These are phyloP conservation scores for Tetranychus truncatus DNA, from an alignment of 2,888 invertebrate genomes.

Conservation along the genomic window DNA sequence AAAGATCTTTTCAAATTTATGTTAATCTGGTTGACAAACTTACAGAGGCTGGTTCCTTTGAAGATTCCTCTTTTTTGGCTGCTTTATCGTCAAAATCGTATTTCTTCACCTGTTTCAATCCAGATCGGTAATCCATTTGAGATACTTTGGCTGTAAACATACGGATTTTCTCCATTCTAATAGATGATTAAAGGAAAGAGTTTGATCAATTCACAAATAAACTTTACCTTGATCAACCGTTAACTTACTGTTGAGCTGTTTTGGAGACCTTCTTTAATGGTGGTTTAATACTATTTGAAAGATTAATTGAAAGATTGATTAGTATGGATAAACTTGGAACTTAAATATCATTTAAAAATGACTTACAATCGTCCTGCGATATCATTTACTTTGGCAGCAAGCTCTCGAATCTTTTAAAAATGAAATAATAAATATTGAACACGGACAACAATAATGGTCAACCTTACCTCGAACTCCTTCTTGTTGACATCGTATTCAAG, in stretches of 20 bases:
- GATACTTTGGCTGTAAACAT: conserved; percentile 16
- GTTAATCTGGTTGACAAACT: neutral
- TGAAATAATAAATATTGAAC: neutral
- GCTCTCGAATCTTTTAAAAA: conserved; percentile 9
- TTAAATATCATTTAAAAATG: neutral
- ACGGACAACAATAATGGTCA: neutral
- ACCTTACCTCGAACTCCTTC: conserved; percentile 12
- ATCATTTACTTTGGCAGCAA: conserved; percentile 14
- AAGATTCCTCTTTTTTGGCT: neutral
- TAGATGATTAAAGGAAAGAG: neutral
- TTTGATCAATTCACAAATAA: neutral
- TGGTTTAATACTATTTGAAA: conserved; percentile 9
- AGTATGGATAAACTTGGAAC: neutral
- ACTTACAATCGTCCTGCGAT: conserved; percentile 14
- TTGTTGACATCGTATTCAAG: conserved; percentile 11
- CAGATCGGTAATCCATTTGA: conserved; percentile 13
- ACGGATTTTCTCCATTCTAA: conserved; percentile 14
- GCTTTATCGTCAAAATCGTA: conserved; percentile 11
- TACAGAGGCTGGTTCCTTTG: neutral
- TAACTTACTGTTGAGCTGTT: conserved; percentile 12
- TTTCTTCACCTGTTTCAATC: conserved; percentile 12
- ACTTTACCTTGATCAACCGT: no score
- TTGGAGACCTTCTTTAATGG: conserved; percentile 15
- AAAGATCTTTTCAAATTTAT: no score
- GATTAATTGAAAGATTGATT: neutral